Evolutionary conservation across 2,797 vertebrate species (phyloP).

Genomic region (Oreochromis grahami): DNA sequence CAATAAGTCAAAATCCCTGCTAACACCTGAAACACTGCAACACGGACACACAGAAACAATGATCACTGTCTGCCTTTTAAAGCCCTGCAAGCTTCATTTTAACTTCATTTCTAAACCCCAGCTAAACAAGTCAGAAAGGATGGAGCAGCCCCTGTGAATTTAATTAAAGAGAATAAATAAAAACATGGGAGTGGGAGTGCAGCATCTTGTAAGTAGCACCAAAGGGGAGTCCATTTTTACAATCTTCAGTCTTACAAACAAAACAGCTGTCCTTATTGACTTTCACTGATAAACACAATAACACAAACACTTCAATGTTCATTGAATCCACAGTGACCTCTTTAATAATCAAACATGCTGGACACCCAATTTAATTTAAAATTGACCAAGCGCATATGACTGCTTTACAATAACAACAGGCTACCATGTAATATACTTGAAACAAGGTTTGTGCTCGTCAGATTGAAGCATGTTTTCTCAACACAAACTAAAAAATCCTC

Average conservation of each 20-base stretch:
- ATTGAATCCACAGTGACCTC: neutral
- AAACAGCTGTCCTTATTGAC: neutral
- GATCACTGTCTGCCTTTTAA: neutral
- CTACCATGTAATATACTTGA: neutral
- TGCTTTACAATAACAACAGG: neutral
- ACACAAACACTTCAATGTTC: neutral
- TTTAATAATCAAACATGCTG: constrained; percentile 12
- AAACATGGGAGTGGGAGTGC: neutral
- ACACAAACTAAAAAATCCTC: constrained; percentile 1
- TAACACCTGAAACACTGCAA: neutral
- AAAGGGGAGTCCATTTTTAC: neutral
- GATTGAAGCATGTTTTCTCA: neutral
- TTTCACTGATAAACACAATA: neutral
- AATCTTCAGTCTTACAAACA: neutral
- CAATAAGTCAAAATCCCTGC: neutral
- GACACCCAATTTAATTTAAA: constrained; percentile 5
- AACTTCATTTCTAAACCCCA: neutral
- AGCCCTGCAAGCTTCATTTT: neutral
- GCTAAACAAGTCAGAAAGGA: neutral
- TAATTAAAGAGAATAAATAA: neutral
- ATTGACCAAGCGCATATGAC: neutral
- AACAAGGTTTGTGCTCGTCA: neutral
- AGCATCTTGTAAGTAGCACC: neutral
- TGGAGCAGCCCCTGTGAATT: neutral
- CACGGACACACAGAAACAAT: neutral